These are phyloP conservation scores for Amphimallon solstitiale DNA, from an alignment of 2,888 invertebrate species.

Conservation along the genomic window DNA sequence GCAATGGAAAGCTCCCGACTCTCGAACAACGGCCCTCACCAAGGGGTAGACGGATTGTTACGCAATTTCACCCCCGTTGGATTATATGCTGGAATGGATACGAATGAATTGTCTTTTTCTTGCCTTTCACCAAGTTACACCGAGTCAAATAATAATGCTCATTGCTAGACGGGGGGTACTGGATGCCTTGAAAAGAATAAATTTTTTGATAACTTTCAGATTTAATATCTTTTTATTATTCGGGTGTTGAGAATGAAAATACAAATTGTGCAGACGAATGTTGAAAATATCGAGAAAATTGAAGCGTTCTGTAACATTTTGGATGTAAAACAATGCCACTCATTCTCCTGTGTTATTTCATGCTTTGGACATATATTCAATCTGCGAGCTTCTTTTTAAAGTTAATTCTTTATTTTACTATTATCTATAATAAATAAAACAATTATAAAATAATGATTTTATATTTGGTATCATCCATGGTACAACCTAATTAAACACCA, in stretches of 20 bases:
- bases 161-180: background rate
- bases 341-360: no score
- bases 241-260: background rate
- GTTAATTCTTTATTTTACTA: no score
- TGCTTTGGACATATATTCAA: no score
- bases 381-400: no score
- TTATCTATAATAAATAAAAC: no score
- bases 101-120: conserved; percentile 39
- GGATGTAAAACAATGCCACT: no score
- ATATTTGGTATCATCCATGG: no score
- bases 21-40: conserved; percentile 35
- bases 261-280: background rate
- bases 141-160: conserved; percentile 10
- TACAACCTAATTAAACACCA: no score
- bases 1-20: conserved; percentile 29
- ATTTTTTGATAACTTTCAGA: conserved; percentile 26
- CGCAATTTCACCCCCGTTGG: conserved; percentile 53
- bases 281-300: no score
- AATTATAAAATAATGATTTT: no score
- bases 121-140: conserved; percentile 19
- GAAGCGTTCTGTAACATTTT: no score
- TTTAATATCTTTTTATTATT: conserved; percentile 11
- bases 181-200: conserved; percentile 28
- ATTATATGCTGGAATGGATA: conserved; percentile 39
- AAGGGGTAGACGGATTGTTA: conserved; percentile 55